Conservation (phyloP, 2,888 invertebrate genomes). For the Gnatocerus cornutus region DNA sequence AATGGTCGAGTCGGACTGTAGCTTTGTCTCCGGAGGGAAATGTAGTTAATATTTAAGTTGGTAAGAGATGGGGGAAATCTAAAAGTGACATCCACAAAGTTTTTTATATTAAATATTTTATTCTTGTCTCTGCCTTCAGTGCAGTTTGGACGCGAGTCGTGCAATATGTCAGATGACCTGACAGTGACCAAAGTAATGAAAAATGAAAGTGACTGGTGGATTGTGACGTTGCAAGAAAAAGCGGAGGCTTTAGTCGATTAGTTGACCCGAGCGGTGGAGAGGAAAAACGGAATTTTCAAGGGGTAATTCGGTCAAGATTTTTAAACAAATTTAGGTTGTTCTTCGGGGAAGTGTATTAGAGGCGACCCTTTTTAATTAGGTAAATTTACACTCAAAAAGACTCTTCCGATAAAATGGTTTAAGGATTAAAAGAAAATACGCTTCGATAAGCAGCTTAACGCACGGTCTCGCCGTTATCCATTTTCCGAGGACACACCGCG, state of each 20-base stretch:
- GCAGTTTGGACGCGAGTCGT: constrained; percentile 54
- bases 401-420: constrained; percentile 55
- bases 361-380: constrained; percentile 46
- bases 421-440: constrained; percentile 58
- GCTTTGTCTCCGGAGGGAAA: constrained; percentile 20
- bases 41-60: constrained; percentile 40
- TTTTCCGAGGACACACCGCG: constrained; percentile 49
- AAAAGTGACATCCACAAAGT: constrained; percentile 56
- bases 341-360: constrained; percentile 28
- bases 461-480: constrained; percentile 51
- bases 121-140: constrained; percentile 52
- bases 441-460: constrained; percentile 58
- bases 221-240: constrained; percentile 20
- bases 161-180: constrained; percentile 59
- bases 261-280: constrained; percentile 27
- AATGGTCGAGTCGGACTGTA: constrained; percentile 32
- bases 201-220: constrained; percentile 51
- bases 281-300: constrained; percentile 42
- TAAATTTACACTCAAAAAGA: constrained; percentile 54
- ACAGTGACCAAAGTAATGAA: constrained; percentile 56
- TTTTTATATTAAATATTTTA: constrained; percentile 59
- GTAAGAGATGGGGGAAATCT: constrained; percentile 66
- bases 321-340: constrained; percentile 34
- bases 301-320: constrained; percentile 19
- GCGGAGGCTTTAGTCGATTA: constrained; percentile 36